Conservation (phyloP, 2,113 vertebrate genomes). For the Neogobius melanostomus region DNA sequence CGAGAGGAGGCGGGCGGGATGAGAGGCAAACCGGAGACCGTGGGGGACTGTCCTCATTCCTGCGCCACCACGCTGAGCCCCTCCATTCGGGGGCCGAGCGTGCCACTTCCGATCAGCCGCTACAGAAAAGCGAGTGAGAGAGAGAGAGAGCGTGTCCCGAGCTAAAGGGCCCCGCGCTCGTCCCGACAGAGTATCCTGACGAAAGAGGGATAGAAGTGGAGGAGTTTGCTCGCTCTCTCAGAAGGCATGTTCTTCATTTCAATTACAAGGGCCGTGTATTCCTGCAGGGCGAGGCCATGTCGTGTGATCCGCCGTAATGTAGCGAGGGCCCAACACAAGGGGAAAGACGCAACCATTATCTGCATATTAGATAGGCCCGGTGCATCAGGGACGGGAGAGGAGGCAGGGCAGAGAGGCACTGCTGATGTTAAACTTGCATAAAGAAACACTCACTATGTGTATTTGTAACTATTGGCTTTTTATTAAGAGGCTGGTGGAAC, state of each 20-base stretch:
- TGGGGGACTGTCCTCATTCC: constrained; percentile 76
- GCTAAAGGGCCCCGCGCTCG: constrained; percentile 45
- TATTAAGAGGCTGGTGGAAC: background rate
- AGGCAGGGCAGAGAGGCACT: constrained; percentile 32
- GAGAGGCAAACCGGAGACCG: constrained; percentile 66
- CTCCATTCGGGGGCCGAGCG: constrained; percentile 51
- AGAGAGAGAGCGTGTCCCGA: constrained; percentile 50
- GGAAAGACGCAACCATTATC: constrained; percentile 67
- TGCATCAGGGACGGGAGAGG: constrained; percentile 49
- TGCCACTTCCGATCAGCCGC: constrained; percentile 70
- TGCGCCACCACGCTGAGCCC: constrained; percentile 66
- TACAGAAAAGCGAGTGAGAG: background rate
- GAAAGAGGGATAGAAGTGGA: constrained; percentile 33
- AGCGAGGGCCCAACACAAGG: constrained; percentile 53
- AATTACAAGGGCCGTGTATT: constrained; percentile 74
- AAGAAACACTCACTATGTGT: constrained; percentile 14
- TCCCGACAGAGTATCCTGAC: constrained; percentile 66
- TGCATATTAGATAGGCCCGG: constrained; percentile 72
- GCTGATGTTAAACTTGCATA: constrained; percentile 28
- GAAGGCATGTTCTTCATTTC: constrained; percentile 71
- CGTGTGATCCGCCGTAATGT: constrained; percentile 67
- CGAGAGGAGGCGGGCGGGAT: constrained; percentile 5
- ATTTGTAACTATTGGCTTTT: background rate
- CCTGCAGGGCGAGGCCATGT: constrained; percentile 72
- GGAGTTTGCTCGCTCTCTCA: constrained; percentile 56